phyloP scores from a whole-genome alignment of 2,888 invertebrate species.

The Odontocerum albicorne region DNA sequence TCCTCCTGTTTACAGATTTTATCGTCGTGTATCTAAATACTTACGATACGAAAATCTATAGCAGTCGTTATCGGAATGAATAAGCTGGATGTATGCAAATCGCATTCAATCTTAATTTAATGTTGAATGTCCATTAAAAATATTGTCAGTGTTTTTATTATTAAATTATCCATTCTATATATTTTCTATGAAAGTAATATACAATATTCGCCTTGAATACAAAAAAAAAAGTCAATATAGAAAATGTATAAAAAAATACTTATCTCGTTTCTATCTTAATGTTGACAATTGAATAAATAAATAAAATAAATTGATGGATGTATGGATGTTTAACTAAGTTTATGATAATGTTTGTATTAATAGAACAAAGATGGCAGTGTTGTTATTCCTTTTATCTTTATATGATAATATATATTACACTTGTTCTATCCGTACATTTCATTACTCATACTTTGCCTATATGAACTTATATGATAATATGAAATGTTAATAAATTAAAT shows the following conservation, averaged over 20 bases:
- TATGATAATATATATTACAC: slow-evolving; percentile 29
- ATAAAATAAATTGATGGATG: slow-evolving; percentile 25
- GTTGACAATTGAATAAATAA: slow-evolving; percentile 30
- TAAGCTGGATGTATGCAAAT: neutral
- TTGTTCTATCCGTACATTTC: slow-evolving; percentile 34
- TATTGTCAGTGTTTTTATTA: neutral
- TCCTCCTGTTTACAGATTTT: too few species aligned
- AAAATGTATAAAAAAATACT: slow-evolving; percentile 9
- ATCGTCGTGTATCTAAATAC: too few species aligned
- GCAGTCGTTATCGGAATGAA: neutral
- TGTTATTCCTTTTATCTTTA: slow-evolving; percentile 31
- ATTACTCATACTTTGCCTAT: slow-evolving; percentile 33
- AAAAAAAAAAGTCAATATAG: slow-evolving; percentile 4
- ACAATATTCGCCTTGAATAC: slow-evolving; percentile 12
- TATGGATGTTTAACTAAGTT: slow-evolving; percentile 27
- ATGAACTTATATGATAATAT: slow-evolving; percentile 34
- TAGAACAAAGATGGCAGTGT: slow-evolving; percentile 25
- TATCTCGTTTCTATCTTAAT: slow-evolving; percentile 32
- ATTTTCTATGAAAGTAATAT: slow-evolving; percentile 3
- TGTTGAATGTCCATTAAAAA: neutral
- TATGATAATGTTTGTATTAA: slow-evolving; percentile 27
- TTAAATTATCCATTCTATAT: neutral
- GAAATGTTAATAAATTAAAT: slow-evolving; percentile 36
- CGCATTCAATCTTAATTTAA: neutral
- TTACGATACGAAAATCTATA: too few species aligned